Conservation (phyloP, 2,797 vertebrate species). For the Allobates femoralis region DNA sequence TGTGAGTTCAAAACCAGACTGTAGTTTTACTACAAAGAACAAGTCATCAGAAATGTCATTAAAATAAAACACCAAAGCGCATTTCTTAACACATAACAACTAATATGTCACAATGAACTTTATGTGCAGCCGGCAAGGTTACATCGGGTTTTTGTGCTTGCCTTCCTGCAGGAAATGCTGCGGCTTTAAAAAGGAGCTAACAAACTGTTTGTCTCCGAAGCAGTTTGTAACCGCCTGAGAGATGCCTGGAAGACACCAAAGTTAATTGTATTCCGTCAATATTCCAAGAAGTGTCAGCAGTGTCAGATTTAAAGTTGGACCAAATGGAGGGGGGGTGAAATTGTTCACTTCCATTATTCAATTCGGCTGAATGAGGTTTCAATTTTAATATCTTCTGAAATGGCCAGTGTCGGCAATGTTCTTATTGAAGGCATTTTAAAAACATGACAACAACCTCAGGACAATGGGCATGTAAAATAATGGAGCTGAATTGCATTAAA, state of each 20-base stretch:
- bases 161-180: conserved; percentile 27
- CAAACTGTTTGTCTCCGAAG: conserved; percentile 58
- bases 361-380: conserved; percentile 59
- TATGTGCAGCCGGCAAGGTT: conserved; percentile 41
- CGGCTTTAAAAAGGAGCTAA: conserved; percentile 51
- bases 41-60: conserved; percentile 33
- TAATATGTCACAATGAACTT: conserved; percentile 27
- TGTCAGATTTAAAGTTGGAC: conserved; percentile 66
- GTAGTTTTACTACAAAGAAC: conserved; percentile 25
- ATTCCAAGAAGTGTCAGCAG: conserved; percentile 64
- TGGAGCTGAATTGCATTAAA: conserved; percentile 67
- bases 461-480: conserved; percentile 70
- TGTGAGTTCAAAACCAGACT: conserved; percentile 24
- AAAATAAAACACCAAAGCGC: conserved; percentile 40
- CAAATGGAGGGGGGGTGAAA: conserved; percentile 52
- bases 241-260: conserved; percentile 67
- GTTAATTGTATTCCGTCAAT: conserved; percentile 71
- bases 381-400: conserved; percentile 68
- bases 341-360: conserved; percentile 66
- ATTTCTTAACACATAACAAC: conserved; percentile 20
- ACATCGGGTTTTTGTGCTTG: conserved; percentile 15
- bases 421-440: conserved; percentile 71
- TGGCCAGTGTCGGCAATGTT: conserved; percentile 67
- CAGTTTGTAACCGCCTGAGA: conserved; percentile 55
- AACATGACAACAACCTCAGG: conserved; percentile 70